phyloP scores from a whole-genome alignment of 2,888 invertebrate species.

The Gnatocerus cornutus region DNA sequence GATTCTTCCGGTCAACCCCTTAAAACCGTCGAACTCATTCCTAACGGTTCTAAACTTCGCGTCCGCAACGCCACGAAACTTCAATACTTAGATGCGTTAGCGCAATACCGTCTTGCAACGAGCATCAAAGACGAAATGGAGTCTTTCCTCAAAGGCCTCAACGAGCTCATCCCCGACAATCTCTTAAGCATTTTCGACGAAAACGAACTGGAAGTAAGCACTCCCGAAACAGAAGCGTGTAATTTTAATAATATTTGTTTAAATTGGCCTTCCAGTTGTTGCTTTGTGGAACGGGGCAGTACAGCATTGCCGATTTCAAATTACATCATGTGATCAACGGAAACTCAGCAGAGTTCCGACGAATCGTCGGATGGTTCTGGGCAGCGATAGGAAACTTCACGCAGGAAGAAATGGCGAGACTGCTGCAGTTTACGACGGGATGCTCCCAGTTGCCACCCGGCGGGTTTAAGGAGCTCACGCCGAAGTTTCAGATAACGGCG shows the following conservation, averaged over 20 bases:
- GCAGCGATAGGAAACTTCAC: slow-evolving; percentile 91
- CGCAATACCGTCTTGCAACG: slow-evolving; percentile 89
- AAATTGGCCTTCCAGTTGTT: slow-evolving; percentile 78
- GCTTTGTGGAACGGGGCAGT: slow-evolving; percentile 94
- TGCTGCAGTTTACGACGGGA: slow-evolving; percentile 94
- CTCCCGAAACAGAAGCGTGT: slow-evolving; percentile 1
- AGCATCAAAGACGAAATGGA: slow-evolving; percentile 89
- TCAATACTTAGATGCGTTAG: slow-evolving; percentile 90
- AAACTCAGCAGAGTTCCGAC: slow-evolving; percentile 85
- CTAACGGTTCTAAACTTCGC: slow-evolving; percentile 84
- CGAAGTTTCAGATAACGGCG: slow-evolving; percentile 93
- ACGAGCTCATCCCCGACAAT: slow-evolving; percentile 93
- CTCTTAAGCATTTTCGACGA: slow-evolving; percentile 96
- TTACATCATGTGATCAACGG: slow-evolving; percentile 91
- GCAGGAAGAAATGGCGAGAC: slow-evolving; percentile 92
- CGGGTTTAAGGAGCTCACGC: slow-evolving; percentile 91
- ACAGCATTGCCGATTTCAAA: slow-evolving; percentile 92
- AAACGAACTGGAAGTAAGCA: slow-evolving; percentile 91
- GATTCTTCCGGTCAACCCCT: slow-evolving; percentile 83
- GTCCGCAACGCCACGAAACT: slow-evolving; percentile 85
- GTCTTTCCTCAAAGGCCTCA: slow-evolving; percentile 91
- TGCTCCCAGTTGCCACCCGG: slow-evolving; percentile 94
- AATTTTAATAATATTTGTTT: slow-evolving; percentile 60
- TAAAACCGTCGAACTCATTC: slow-evolving; percentile 87
- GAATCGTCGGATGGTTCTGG: slow-evolving; percentile 93